Evolutionary conservation across 2,888 invertebrate species (phyloP).

Genomic region (Cosmia pyralina): DNA sequence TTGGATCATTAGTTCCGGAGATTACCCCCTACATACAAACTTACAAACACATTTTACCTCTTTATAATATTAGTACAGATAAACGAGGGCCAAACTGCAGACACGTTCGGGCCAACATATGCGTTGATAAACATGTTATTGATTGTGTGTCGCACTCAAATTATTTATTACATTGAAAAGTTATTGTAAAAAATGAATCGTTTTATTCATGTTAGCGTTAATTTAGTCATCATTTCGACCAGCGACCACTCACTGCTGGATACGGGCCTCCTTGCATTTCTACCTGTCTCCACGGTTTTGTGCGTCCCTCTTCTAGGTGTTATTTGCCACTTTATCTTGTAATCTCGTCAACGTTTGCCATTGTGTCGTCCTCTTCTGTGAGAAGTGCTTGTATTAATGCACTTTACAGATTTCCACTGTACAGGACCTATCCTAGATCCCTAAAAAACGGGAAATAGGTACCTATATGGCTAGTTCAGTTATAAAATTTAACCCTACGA

Average conservation of each 20-base stretch:
- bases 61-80: too few species aligned
- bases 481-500: neutral
- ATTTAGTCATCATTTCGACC: neutral
- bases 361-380: neutral
- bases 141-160: constrained; percentile 43
- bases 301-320: neutral
- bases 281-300: neutral
- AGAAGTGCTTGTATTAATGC: neutral
- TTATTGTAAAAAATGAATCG: neutral
- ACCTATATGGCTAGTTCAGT: neutral
- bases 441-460: neutral
- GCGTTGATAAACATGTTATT: constrained; percentile 58
- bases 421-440: neutral
- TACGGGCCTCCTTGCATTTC: neutral
- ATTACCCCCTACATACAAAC: too few species aligned
- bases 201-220: neutral
- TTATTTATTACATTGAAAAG: constrained; percentile 27
- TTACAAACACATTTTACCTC: too few species aligned
- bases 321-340: neutral
- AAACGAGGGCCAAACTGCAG: constrained; percentile 38
- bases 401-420: neutral
- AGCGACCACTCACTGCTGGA: neutral
- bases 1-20: too few species aligned
- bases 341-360: neutral
- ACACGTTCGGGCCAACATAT: constrained; percentile 38